A percentile compares a stretch with the other conserved stretches of the same genome.
These are phyloP conservation scores for Biston stratarius DNA, from an alignment of 2,888 invertebrate genomes.

Conservation along the genomic window DNA sequence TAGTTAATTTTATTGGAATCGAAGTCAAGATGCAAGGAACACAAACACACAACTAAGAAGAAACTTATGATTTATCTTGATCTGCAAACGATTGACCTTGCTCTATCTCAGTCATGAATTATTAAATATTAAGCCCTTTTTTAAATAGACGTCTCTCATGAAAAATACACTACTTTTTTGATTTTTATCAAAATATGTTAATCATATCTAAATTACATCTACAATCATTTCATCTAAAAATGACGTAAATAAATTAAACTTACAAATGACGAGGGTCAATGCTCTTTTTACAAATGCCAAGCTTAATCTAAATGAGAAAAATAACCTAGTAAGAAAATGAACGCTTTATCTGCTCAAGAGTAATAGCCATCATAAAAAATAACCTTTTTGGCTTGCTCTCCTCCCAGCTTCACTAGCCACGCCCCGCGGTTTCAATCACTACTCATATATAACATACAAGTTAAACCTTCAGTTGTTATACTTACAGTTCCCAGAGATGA, in stretches of 20 bases:
- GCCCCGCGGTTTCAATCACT: background rate
- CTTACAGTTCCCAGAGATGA: no score
- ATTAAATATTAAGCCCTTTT: no score
- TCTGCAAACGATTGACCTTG: no score
- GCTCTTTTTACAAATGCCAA: slow-evolving; percentile 12
- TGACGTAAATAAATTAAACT: background rate
- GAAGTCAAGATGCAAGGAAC: no score
- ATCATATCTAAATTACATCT: background rate
- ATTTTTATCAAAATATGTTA: background rate
- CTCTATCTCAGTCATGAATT: no score
- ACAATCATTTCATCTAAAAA: background rate
- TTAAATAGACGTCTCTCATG: no score
- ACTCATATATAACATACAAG: background rate
- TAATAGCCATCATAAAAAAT: slow-evolving; percentile 18
- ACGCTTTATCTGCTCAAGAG: slow-evolving; percentile 16
- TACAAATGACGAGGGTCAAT: slow-evolving; percentile 7
- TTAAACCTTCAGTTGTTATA: no score
- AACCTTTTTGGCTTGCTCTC: slow-evolving; percentile 27
- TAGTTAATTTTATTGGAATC: background rate
- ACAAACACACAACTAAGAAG: no score
- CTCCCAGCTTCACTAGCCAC: background rate
- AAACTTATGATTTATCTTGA: no score
- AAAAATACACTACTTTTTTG: background rate
- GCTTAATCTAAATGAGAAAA: slow-evolving; percentile 21
- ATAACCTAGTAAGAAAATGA: slow-evolving; percentile 14